Percentiles rank a stretch among this genome's conserved stretches.
These are phyloP conservation scores for Bombycilla garrulus DNA, from an alignment of 2,113 vertebrate species.

Conservation along the genomic window DNA sequence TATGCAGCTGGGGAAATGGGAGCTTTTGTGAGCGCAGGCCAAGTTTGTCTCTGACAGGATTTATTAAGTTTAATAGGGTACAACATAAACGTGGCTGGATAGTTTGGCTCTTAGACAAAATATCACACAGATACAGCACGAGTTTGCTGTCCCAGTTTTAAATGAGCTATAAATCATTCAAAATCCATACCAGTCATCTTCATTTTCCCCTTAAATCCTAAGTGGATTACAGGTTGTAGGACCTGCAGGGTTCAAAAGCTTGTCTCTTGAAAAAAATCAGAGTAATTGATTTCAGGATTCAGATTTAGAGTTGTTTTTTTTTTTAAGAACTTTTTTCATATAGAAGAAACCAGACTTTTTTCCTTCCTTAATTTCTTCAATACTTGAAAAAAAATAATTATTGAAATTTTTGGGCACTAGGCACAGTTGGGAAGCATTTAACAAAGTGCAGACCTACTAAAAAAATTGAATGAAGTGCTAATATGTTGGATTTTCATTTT, in stretches of 20 bases:
- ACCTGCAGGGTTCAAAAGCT: background rate
- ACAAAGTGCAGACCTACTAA: background rate
- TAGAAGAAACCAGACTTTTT: background rate
- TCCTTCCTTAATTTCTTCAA: background rate
- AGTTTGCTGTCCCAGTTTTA: background rate
- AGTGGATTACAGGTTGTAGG: background rate
- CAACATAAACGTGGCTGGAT: background rate
- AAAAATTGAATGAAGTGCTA: background rate
- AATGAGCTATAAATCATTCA: background rate
- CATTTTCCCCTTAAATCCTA: background rate
- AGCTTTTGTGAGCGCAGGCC: background rate
- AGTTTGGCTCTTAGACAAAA: background rate
- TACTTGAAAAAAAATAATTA: background rate
- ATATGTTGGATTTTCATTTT: background rate
- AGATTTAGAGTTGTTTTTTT: background rate
- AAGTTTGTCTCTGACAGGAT: background rate
- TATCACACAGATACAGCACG: background rate
- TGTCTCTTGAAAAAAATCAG: background rate
- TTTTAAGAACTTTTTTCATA: rapidly evolving
- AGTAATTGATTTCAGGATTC: background rate
- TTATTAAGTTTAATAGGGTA: background rate
- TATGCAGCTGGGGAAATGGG: background rate
- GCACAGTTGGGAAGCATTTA: background rate
- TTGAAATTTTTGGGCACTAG: background rate
- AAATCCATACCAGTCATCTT: background rate